Base-by-base conservation (phyloP, 2,888 invertebrate species). In the Chesias legatella region DNA sequence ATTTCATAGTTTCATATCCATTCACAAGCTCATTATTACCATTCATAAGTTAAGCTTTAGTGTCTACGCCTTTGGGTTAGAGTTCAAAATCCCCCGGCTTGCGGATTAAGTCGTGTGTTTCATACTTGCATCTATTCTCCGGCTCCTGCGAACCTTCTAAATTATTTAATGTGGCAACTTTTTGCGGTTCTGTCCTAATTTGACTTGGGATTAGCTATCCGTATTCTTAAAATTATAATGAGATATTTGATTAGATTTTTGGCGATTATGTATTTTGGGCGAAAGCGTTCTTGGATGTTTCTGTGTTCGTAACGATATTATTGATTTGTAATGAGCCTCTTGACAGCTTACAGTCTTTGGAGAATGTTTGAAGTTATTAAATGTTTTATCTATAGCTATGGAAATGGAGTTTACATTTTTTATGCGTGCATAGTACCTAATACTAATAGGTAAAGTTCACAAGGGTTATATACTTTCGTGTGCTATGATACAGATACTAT, bases 141-240 rank as follows among this genome's bases (percentile, higher is more conserved):
- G 39, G 53, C 47, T 44, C 37, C 36, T 43, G 42, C 42, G 45
- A 44, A 41, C 44, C 51, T 56, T 39, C 48, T 56, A 56, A 62
- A 62, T 64, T 57, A 62, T 64, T 54, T 56, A 63, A 57, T 43
- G 55, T 36, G 31, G 43, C 41, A 58, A 54, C 44, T 63, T 61
- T 63, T 59, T 48, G 46, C 39, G 46, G 48, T 32, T 40, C 38
- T 8, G 35, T 46, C 45, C 33, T 53, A 60, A 58, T 58, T 60
- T 51, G 53, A 53, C 53, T 52, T 46, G 51, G 47, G 50, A 41
- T 51, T 45, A 48, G 50, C 48, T 48, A 57, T 51, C 48, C 42
- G 43, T 54, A 51, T 54, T 51, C 53, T 55, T 55, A 35, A 61
- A 63, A 60, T 60, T 48, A 49, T 60, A 58, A 58, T 61, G 51